Evolutionary conservation across 2,797 vertebrate species (phyloP).

Genomic region (Myotis vivesi): DNA sequence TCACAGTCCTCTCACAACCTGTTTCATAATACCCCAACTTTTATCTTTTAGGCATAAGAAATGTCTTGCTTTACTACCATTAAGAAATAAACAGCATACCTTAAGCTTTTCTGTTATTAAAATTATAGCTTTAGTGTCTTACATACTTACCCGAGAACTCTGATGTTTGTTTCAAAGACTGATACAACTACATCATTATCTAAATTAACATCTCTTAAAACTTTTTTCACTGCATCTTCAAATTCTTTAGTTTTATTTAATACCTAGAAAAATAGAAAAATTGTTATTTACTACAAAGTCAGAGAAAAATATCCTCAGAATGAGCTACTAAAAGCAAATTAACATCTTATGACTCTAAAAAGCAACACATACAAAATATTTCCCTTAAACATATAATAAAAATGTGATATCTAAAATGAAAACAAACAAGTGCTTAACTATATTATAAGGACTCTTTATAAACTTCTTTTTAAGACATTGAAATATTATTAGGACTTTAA

Average conservation of each 20-base stretch:
- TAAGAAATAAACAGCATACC: background rate
- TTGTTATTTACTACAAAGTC: slow-evolving; percentile 8
- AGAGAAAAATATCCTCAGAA: slow-evolving; percentile 32
- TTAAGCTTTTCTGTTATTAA: background rate
- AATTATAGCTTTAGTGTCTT: background rate
- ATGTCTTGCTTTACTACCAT: background rate
- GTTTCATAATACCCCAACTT: background rate
- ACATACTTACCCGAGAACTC: slow-evolving; percentile 95
- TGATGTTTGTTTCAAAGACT: slow-evolving; percentile 99
- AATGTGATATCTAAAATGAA: background rate
- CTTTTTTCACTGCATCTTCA: slow-evolving; percentile 95
- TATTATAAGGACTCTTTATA: background rate
- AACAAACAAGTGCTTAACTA: background rate
- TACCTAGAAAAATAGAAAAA: slow-evolving; percentile 86
- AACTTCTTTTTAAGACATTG: background rate
- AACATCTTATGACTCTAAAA: slow-evolving; percentile 19
- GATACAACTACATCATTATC: slow-evolving; percentile 99
- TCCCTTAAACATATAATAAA: background rate
- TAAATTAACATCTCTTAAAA: slow-evolving; percentile 95
- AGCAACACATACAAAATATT: background rate
- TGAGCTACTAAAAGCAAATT: slow-evolving; percentile 38
- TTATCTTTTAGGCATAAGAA: slow-evolving; percentile 1
- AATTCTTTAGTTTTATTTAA: slow-evolving; percentile 98
- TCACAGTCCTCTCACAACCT: background rate
- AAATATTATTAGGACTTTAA: background rate